phyloP scores from a whole-genome alignment of 2,888 invertebrate species.

The Dryomyza anilis region DNA sequence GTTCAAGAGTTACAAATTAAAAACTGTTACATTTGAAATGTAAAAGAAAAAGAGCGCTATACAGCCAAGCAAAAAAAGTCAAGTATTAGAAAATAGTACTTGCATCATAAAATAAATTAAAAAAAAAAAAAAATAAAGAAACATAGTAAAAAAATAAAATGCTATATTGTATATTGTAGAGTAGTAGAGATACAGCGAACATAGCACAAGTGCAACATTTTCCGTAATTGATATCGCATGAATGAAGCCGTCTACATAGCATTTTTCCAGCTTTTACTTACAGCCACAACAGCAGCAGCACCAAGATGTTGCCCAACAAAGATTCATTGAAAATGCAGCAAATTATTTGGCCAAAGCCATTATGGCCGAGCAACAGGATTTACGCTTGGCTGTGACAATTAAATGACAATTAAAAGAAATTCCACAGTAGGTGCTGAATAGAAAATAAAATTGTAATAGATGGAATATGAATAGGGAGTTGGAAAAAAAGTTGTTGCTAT shows the following conservation, averaged over 20 bases:
- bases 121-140: too few species aligned
- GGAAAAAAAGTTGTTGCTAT: background rate
- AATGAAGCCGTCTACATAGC: background rate
- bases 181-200: background rate
- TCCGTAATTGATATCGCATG: conserved; percentile 23
- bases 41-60: background rate
- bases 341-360: conserved; percentile 16
- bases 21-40: conserved; percentile 16
- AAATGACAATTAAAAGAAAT: conserved; percentile 19
- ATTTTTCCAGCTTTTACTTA: background rate
- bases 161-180: background rate
- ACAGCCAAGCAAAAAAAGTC: background rate
- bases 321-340: conserved; percentile 16
- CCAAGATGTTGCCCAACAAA: too few species aligned
- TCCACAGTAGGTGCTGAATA: background rate
- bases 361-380: conserved; percentile 14
- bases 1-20: conserved; percentile 21
- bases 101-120: too few species aligned
- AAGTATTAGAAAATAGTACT: background rate
- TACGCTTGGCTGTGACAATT: conserved; percentile 21
- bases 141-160: background rate
- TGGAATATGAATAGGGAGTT: too few species aligned
- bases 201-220: conserved; percentile 13
- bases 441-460: too few species aligned
- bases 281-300: too few species aligned